A percentile compares a stretch with the other conserved stretches of the same genome.
Evolutionary conservation across 2,888 invertebrate species (phyloP).

Genomic region (Yponomeuta plumbellus): DNA sequence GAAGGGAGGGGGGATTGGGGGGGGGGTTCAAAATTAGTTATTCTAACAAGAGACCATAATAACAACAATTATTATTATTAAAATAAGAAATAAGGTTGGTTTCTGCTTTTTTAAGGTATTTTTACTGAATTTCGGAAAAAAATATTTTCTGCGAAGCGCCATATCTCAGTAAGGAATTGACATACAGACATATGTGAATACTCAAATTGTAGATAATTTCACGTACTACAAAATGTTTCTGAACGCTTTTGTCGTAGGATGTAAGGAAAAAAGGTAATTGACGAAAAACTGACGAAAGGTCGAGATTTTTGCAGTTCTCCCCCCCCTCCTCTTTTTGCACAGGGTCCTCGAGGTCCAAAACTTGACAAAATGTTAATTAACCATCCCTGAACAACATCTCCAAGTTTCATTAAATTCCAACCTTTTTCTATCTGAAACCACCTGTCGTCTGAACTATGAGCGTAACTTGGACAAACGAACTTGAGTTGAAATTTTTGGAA

Average conservation of each 20-base stretch:
- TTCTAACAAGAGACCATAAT: too few relatives aligned
- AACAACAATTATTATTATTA: too few relatives aligned
- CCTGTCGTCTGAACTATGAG: conserved; percentile 7
- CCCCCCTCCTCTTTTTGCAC: not conserved
- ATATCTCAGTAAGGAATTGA: conserved; percentile 11
- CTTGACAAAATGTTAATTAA: conserved; percentile 12
- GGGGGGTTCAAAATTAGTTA: too few relatives aligned
- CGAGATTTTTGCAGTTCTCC: conserved; percentile 7
- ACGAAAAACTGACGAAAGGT: conserved; percentile 8
- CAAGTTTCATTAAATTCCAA: conserved; percentile 13
- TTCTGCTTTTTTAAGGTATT: too few relatives aligned
- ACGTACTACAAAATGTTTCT: not conserved
- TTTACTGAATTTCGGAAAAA: too few relatives aligned
- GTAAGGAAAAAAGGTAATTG: not conserved
- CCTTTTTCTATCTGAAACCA: conserved; percentile 11
- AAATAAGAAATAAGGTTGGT: too few relatives aligned
- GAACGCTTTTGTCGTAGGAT: not conserved
- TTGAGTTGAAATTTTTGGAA: too few relatives aligned
- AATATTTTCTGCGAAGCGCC: conserved; percentile 12
- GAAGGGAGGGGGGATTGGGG: too few relatives aligned
- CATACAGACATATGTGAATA: not conserved
- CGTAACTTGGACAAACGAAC: too few relatives aligned
- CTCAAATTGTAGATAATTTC: conserved; percentile 10
- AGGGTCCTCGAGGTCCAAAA: conserved; percentile 8
- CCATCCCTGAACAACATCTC: conserved; percentile 14